Evolutionary conservation across 2,113 vertebrate genomes (phyloP), one percentile per base, ranked within the genome.

Genomic region (Pyxicephalus adspersus): DNA sequence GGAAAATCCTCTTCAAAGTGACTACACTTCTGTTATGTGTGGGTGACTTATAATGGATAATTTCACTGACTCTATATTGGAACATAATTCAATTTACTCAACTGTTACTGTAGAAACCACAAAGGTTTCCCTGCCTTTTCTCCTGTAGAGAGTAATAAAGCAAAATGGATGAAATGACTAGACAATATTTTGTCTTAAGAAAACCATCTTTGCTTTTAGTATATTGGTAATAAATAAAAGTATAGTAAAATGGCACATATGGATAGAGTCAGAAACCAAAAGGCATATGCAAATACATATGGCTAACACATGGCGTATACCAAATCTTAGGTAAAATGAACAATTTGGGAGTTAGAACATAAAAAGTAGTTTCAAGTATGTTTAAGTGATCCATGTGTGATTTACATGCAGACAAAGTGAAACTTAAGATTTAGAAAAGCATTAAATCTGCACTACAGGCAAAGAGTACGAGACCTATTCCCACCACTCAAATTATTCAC

Each of bases 61-160:
- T 81, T 81, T 75, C 31, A 65, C 80, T 55, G 80, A 81, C 51
- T 81, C 80, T 81, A 81, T 81, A 81, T 81, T 81, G 80, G 20
- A 66, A 75, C 70, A 66, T 81, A 75, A 81, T 74, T 75, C 51
- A 81, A 58, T 81, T 81, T 81, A 50, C 66, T 75, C 61, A 57
- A 65, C 50, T 81, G 80, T 75, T 81, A 66, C 80, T 81, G 80
- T 81, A 75, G 80, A 81, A 81, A 81, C 80, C 70, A 81, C 52
- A 61, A 66, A 81, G 80, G 80, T 81, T 81, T 75, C 80, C 80
- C 71, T 81, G 71, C 61, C 60, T 75, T 81, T 18, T 26, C 50
- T 75, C 51, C 60, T 81, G n/a, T 57, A 58, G 70, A 73, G 58
- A 75, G 22, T 74, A 75, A 74, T 75, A 75, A 81, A 81, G 18